Conservation (phyloP, 2,797 vertebrate genomes). For the Sylvilagus floridanus region DNA sequence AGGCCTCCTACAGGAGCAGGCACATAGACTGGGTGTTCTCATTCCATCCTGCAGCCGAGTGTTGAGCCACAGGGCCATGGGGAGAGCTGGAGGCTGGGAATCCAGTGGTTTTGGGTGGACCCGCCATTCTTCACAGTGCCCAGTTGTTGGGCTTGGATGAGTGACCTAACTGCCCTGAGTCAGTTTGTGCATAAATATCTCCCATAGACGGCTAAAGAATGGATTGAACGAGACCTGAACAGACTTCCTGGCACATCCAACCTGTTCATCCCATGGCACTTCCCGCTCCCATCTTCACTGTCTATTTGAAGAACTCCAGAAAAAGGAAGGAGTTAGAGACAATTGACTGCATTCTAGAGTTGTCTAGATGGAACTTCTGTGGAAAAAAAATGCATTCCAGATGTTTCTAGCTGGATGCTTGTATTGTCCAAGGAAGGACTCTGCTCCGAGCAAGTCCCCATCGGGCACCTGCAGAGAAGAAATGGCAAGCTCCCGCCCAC, state of each 20-base stretch:
- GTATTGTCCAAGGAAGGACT: background rate
- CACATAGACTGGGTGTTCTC: background rate
- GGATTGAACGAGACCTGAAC: background rate
- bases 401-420: background rate
- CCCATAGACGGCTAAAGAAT: background rate
- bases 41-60: background rate
- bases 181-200: background rate
- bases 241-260: background rate
- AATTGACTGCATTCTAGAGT: background rate
- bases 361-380: background rate
- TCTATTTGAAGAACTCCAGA: background rate
- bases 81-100: background rate
- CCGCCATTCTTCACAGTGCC: background rate
- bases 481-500: background rate
- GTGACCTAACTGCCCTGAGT: background rate
- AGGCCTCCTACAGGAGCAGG: background rate
- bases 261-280: background rate
- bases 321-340: background rate
- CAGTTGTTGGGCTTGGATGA: background rate
- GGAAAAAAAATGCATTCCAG: background rate
- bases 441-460: background rate
- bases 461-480: background rate
- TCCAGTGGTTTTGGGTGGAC: background rate
- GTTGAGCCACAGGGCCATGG: background rate
- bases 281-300: background rate